Base-by-base conservation (phyloP, 2,888 invertebrate species). In the Eilema griseolum region DNA sequence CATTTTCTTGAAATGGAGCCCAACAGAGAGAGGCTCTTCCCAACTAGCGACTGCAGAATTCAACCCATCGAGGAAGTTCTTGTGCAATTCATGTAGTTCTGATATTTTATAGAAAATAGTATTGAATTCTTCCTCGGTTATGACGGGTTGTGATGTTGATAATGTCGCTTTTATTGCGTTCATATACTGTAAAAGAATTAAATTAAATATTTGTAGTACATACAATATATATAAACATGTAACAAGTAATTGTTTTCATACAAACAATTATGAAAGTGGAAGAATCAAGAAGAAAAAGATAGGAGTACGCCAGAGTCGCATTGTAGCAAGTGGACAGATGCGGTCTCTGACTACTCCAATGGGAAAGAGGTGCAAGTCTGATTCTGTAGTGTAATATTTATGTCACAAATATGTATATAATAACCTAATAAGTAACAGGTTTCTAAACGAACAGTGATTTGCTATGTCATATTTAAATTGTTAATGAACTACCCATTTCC, bases 101-200 rank as follows among this genome's bases (percentile, higher is more conserved):
- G 98, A 98, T 90, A 99, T 98, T 94, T 98, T 98, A 90, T 98
- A 98, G 93, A 99, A 99, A 89, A 99, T 99, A 11, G 97, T 97
- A 79, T 97, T 97, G 88, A 98, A 97, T 89, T 99, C 99, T 77
- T 98, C 97, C 86, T 98, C 97, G 1, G 97, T 97, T 86, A 99
- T 98, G 74, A 99, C 98, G 62, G 98, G 98, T 90, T 98, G 98
- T 14, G 98, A 98, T 70, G 98, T 98, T 63, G 97, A 97, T 75
- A 98, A 94, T 16, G 98, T 98, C 63, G 98, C 98, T 90, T 98
- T 97, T 82, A 99, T 97, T 26, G 98, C 98, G 88, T 98, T 98
- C 97, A 98, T 98, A 88, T 98, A 99, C 98, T 99, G 92, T 4
- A 66, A 72, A 57, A 95, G 93, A n/a, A 31, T 12, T 2, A 16